Percentiles rank a stretch among this genome's conserved stretches.
Evolutionary conservation across 2,113 vertebrate genomes (phyloP).

Genomic region (Fregata magnificens): DNA sequence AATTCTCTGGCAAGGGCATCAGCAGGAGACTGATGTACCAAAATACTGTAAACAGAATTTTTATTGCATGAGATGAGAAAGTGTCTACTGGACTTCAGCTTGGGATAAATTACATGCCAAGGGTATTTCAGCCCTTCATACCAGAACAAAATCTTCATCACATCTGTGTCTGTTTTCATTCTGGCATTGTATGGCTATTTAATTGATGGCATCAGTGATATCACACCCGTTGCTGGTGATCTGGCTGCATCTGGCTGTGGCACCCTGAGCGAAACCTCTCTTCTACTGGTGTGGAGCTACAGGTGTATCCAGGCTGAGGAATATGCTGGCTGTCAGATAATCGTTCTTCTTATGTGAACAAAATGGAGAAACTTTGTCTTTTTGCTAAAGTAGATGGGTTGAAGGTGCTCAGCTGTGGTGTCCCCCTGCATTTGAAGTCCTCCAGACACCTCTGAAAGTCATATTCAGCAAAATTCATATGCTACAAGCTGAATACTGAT

Average conservation of each 20-base stretch:
- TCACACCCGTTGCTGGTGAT: background rate
- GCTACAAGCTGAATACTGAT: background rate
- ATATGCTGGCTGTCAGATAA: background rate
- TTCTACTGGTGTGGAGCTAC: background rate
- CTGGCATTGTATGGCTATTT: background rate
- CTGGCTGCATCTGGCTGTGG: background rate
- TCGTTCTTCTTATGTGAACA: background rate
- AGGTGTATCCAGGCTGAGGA: background rate
- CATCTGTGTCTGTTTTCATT: background rate
- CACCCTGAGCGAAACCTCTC: background rate
- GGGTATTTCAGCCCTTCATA: background rate
- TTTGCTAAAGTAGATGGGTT: background rate
- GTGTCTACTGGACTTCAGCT: background rate
- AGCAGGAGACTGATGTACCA: background rate
- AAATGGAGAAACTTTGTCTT: background rate
- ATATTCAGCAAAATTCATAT: background rate
- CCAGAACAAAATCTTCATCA: background rate
- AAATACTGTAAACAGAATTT: background rate
- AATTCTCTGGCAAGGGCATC: background rate
- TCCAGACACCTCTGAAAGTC: background rate
- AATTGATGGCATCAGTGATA: background rate
- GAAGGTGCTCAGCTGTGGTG: background rate
- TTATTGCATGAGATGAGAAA: background rate
- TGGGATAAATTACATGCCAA: background rate
- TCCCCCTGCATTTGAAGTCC: background rate